Base-by-base conservation (phyloP, 1,140 invertebrate species). In the Bombus confusus region DNA sequence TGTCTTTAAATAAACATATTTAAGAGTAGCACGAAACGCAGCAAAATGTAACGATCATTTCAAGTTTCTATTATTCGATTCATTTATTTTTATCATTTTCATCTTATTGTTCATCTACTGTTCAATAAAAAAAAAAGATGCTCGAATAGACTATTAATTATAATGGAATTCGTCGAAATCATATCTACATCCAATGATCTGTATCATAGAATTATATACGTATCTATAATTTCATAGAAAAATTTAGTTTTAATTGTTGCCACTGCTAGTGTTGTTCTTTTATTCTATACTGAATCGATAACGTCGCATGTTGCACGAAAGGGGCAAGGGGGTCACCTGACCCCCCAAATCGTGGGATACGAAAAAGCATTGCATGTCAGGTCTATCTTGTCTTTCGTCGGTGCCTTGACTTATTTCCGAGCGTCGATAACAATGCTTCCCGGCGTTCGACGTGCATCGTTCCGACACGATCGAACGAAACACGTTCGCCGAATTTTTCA, bases 401-500 rank as follows among this genome's bases (percentile, higher is more conserved):
- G 28, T 62, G 10, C 3, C 28, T 62, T 28, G 28, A 62, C 59
- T 62, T 43, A 41, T 83, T 31, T 37, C 59, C 31, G 39, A 52
- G 3, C 13, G 13, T 6, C n/a, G 59, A 57, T 68, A 64, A 52
- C 62, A 57, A 78, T 71, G 31, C 22, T 47, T 25, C 37, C 22
- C 18, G 25, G 8, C 2, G n/a, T 57, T 39, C 28, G 22, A 71
- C 18, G 72, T 52, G 1, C n/a, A 10, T 64, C 39, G 39, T 59
- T 43, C n/a, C 34, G 2, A 78, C 78, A 25, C 37, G 52, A 62
- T 37, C 22, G 77, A 9, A 28, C 39, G 79, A 64, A 62, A n/a
- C 59, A 74, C 68, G 75, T 90, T 82, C 74, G 73, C 64, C 39
- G 34, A 52, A 69, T 85, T 90, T 83, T 87, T 91, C 83, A 71